phyloP scores from a whole-genome alignment of 2,113 vertebrate genomes.

The Malurus alboscapulatus region DNA sequence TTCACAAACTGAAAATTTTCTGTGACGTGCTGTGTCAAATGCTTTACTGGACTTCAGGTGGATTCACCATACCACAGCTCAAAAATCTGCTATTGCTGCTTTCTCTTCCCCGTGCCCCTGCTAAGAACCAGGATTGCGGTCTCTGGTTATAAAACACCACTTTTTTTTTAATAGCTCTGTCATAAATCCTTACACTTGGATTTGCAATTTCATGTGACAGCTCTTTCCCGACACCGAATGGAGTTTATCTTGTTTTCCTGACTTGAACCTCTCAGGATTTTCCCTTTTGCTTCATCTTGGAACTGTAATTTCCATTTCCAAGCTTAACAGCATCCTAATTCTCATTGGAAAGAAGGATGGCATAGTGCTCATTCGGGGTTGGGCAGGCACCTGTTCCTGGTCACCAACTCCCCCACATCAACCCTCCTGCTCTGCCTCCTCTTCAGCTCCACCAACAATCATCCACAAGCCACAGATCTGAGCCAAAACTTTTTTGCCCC shows the following conservation, averaged over 20 bases:
- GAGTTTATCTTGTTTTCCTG: not conserved
- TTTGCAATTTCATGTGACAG: conserved; percentile 53
- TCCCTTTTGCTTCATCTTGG: not conserved
- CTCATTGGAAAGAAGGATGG: not conserved
- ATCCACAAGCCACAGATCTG: not conserved
- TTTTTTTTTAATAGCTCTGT: not conserved
- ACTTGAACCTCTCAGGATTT: conserved; percentile 25
- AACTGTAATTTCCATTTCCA: conserved; percentile 2
- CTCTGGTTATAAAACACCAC: conserved; percentile 29
- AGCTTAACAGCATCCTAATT: not conserved
- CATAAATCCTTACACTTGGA: conserved; percentile 33
- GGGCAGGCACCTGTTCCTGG: not conserved
- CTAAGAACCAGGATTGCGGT: not conserved
- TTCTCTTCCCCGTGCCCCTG: not conserved
- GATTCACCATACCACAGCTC: not conserved
- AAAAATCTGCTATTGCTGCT: not conserved
- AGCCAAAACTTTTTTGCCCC: not conserved
- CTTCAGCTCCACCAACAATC: not conserved
- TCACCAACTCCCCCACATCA: not conserved
- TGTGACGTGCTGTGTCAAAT: not conserved
- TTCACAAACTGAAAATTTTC: not conserved
- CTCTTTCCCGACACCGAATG: not conserved
- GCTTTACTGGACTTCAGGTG: not conserved
- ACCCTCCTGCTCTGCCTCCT: not conserved
- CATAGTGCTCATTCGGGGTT: not conserved